These are phyloP conservation scores for Petrolisthes manimaculis DNA, from an alignment of 2,888 invertebrate genomes.

Conservation along the genomic window DNA sequence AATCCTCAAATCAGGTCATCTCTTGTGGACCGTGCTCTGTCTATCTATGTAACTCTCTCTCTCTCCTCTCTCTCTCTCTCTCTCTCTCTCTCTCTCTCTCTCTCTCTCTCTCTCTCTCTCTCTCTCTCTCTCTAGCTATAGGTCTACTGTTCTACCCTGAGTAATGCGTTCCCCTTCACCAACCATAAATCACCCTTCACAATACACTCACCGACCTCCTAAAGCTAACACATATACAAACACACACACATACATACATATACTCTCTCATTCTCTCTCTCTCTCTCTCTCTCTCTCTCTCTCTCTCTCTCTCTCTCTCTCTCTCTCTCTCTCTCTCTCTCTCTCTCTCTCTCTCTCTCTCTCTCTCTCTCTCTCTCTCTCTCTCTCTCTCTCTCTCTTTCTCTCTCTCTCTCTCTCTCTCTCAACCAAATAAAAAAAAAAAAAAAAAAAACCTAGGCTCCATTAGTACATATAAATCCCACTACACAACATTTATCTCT, in stretches of 20 bases:
- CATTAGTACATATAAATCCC: background rate
- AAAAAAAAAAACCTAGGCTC: too few species aligned
- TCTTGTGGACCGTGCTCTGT: too few species aligned
- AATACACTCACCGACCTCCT: too few species aligned
- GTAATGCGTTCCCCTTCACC: too few species aligned
- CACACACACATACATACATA: too few species aligned
- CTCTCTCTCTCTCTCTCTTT: background rate
- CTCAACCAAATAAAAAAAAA: background rate
- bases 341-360: background rate
- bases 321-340: constrained; percentile 8
- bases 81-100: constrained; percentile 5
- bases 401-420: too few species aligned
- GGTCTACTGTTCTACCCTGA: too few species aligned
- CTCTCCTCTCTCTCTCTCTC: constrained; percentile 17
- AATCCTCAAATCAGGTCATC: too few species aligned
- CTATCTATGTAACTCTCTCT: too few species aligned
- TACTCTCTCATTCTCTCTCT: background rate
- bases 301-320: background rate
- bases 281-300: constrained; percentile 13
- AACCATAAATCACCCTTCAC: too few species aligned
- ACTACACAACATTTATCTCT: background rate
- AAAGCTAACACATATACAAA: too few species aligned
- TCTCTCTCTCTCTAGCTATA: background rate
- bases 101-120: constrained; percentile 17
- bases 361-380: background rate